Percentiles rank a stretch among this genome's conserved stretches.
Evolutionary conservation across 2,113 vertebrate genomes (phyloP).

Genomic region (Leptosomus discolor): DNA sequence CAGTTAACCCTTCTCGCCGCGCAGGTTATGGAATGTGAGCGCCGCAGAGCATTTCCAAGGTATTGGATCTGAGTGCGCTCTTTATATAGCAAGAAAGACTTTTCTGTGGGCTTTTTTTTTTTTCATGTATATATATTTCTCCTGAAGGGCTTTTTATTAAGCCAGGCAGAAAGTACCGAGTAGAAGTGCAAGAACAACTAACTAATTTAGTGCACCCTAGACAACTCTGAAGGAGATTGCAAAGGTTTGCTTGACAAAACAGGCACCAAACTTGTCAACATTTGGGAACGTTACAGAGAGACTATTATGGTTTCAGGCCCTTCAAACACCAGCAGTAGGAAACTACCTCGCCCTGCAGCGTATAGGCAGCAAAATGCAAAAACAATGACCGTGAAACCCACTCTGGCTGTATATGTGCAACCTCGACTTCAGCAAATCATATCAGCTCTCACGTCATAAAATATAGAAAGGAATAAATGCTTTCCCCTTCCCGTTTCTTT

Average conservation of each 20-base stretch:
- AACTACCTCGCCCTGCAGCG: not conserved
- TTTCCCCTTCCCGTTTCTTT: conserved; percentile 59
- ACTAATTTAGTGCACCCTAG: conserved; percentile 41
- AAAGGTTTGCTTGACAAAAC: conserved; percentile 47
- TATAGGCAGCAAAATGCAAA: not conserved
- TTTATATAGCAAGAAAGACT: conserved; percentile 30
- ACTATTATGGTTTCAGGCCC: not conserved
- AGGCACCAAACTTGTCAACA: conserved; percentile 47
- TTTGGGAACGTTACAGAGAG: conserved; percentile 31
- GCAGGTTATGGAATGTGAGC: not conserved
- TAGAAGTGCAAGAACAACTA: not conserved
- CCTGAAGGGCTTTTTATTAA: conserved; percentile 52
- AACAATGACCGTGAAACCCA: conserved; percentile 21
- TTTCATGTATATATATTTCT: not conserved
- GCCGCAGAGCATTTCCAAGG: not conserved
- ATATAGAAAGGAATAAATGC: conserved; percentile 46
- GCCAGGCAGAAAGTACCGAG: not conserved
- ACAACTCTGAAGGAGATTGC: conserved; percentile 26
- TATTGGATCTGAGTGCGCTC: not conserved
- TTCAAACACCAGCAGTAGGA: conserved; percentile 29
- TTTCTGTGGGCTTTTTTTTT: not conserved
- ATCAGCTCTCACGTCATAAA: conserved; percentile 63
- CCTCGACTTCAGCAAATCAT: not conserved
- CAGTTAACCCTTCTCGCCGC: conserved; percentile 16
- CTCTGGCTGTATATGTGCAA: not conserved